Conservation (phyloP, 2,888 invertebrate genomes). For the Drosophila nigricruria region DNA sequence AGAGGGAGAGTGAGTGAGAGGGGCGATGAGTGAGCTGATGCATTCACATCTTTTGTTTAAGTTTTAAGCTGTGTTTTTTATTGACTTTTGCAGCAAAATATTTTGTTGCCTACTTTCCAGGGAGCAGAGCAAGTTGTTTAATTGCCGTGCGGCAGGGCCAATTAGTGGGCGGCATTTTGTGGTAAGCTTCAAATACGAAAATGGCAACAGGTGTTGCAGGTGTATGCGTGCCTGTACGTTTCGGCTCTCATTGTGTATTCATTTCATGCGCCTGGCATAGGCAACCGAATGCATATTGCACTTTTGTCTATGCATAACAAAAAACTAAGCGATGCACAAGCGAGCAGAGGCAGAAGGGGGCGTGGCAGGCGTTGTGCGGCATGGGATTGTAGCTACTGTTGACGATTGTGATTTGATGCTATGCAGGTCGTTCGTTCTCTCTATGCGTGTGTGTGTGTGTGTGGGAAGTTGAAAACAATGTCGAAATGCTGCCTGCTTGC, state of each 20-base stretch:
- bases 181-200: conserved; percentile 10
- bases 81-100: conserved; percentile 56
- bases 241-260: conserved; percentile 68
- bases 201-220: conserved; percentile 62
- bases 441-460: neutral
- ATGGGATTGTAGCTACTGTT: conserved; percentile 24
- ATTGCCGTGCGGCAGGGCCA: conserved; percentile 53
- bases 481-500: conserved; percentile 42
- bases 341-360: no score
- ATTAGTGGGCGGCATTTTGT: conserved; percentile 55
- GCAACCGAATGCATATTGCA: conserved; percentile 65
- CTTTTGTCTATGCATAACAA: conserved; percentile 58
- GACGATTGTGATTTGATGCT: conserved; percentile 60
- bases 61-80: conserved; percentile 64
- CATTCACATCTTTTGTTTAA: conserved; percentile 55
- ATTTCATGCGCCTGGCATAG: conserved; percentile 61
- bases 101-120: conserved; percentile 60
- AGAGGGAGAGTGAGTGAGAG: conserved; percentile 1
- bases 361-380: neutral
- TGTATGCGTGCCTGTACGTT: conserved; percentile 12
- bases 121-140: conserved; percentile 28
- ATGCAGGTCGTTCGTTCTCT: conserved; percentile 33
- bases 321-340: conserved; percentile 30
- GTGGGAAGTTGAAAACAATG: conserved; percentile 22
- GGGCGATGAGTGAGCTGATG: conserved; percentile 17